Evolutionary conservation across 2,113 vertebrate species (phyloP).

Genomic region (Shinisaurus crocodilurus): DNA sequence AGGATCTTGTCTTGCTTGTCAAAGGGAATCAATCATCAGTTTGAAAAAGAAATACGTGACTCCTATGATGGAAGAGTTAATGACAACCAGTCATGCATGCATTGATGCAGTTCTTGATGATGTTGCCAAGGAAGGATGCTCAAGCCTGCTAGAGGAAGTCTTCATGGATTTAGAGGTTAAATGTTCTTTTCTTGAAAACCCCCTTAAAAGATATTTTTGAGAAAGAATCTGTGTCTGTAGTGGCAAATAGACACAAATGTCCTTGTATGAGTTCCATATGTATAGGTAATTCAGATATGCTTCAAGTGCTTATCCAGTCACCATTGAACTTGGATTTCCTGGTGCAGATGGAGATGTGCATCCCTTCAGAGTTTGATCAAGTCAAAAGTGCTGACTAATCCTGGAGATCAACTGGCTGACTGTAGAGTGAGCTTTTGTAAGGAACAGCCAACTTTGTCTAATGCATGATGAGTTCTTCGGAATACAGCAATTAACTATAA

Average conservation of each 20-base stretch:
- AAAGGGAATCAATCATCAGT: slow-evolving; percentile 94
- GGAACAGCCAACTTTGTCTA: background rate
- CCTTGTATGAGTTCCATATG: background rate
- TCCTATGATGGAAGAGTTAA: slow-evolving; percentile 75
- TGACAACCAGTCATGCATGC: slow-evolving; percentile 78
- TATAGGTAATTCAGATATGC: background rate
- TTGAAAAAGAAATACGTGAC: slow-evolving; percentile 94
- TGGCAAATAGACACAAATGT: background rate
- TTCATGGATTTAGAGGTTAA: slow-evolving; percentile 95
- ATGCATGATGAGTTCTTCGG: background rate
- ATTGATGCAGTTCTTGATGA: slow-evolving; percentile 87
- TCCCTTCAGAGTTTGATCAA: background rate
- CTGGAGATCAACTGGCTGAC: background rate
- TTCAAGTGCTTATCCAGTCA: background rate
- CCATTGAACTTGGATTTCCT: background rate
- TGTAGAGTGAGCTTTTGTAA: background rate
- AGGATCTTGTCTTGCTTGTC: slow-evolving; percentile 30
- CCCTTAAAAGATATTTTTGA: background rate
- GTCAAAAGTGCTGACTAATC: background rate
- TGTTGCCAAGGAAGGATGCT: slow-evolving; percentile 93
- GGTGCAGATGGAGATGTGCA: background rate
- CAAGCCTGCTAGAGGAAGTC: slow-evolving; percentile 93
- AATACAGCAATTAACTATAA: background rate
- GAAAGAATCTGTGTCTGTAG: background rate
- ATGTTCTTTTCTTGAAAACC: background rate